A percentile compares a stretch with the other conserved stretches of the same genome.
phyloP scores from a whole-genome alignment of 2,797 vertebrate species.

The Channa striata region DNA sequence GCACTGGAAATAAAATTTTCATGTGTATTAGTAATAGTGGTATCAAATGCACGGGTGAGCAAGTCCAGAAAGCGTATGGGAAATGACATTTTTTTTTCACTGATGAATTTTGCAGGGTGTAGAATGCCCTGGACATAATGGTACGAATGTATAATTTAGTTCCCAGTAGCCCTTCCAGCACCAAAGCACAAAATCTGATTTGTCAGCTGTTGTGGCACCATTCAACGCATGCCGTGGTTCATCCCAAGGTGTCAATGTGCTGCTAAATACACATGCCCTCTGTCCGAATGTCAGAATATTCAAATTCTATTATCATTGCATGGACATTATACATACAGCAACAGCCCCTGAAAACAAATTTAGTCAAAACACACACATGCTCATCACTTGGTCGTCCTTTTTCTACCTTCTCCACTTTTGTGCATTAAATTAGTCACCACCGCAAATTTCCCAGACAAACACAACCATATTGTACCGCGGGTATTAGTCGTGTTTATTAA shows the following conservation, averaged over 20 bases:
- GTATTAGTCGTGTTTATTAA: constrained; percentile 35
- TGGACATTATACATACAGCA: constrained; percentile 12
- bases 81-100: constrained; percentile 27
- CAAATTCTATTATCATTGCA: constrained; percentile 35
- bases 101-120: constrained; percentile 23
- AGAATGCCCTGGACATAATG: constrained; percentile 40
- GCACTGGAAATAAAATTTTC: constrained; percentile 27
- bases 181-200: background rate
- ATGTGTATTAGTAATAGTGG: constrained; percentile 20
- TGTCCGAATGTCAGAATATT: constrained; percentile 7
- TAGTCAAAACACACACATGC: constrained; percentile 25
- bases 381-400: constrained; percentile 3
- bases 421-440: constrained; percentile 3
- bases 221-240: constrained; percentile 29
- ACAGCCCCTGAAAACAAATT: constrained; percentile 36
- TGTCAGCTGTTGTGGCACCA: constrained; percentile 25
- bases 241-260: background rate
- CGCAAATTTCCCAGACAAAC: constrained; percentile 53
- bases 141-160: constrained; percentile 61
- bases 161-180: constrained; percentile 21
- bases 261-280: constrained; percentile 33
- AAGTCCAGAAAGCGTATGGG: constrained; percentile 10
- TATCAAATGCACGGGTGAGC: constrained; percentile 23
- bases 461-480: constrained; percentile 38
- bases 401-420: background rate